phyloP scores from a whole-genome alignment of 2,888 invertebrate genomes.

The Apamea anceps region DNA sequence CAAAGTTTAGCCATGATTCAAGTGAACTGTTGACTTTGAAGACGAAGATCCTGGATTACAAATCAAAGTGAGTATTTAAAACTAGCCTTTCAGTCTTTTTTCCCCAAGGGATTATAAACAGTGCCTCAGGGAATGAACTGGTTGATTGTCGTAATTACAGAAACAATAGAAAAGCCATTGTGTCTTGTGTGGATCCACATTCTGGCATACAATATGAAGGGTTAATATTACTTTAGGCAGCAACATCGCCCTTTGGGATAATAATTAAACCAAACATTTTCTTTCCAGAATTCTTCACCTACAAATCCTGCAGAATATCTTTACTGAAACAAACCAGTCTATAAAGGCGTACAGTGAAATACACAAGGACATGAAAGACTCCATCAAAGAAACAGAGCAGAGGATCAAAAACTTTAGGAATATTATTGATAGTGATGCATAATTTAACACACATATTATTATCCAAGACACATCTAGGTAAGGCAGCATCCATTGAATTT shows the following conservation, averaged over 20 bases:
- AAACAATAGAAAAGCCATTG: not conserved
- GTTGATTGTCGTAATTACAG: not conserved
- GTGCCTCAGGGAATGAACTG: too few relatives aligned
- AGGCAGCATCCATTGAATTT: not conserved
- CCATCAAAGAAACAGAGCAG: conserved; percentile 81
- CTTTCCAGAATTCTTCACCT: conserved; percentile 85
- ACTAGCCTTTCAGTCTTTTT: not conserved
- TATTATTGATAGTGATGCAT: conserved; percentile 79
- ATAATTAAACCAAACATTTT: conserved; percentile 16
- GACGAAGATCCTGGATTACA: conserved; percentile 84
- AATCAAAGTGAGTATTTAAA: conserved; percentile 84
- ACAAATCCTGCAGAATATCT: conserved; percentile 85
- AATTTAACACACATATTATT: conserved; percentile 10
- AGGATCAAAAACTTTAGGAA: conserved; percentile 80
- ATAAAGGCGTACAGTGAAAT: conserved; percentile 85
- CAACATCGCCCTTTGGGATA: too few relatives aligned
- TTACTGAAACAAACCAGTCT: conserved; percentile 86
- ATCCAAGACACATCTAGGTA: not conserved
- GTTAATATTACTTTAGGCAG: too few relatives aligned
- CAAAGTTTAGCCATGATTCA: conserved; percentile 78
- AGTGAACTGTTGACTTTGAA: conserved; percentile 82
- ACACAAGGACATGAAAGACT: conserved; percentile 84
- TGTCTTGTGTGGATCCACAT: not conserved
- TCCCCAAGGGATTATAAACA: not conserved
- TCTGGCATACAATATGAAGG: too few relatives aligned